phyloP scores from a whole-genome alignment of 2,797 vertebrate genomes.

The Heteromormyrus szaboi region DNA sequence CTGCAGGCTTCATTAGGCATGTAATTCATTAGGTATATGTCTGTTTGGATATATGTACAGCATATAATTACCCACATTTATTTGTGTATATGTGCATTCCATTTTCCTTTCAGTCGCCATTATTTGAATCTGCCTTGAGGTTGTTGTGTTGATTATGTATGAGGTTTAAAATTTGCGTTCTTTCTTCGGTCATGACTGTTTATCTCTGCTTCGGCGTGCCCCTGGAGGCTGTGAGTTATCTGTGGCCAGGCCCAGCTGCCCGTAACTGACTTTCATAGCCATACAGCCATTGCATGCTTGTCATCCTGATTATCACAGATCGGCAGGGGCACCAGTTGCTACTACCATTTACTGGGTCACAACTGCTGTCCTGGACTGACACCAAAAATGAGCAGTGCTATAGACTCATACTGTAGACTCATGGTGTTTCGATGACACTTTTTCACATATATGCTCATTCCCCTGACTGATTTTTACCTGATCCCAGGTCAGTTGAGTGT shows the following conservation, averaged over 20 bases:
- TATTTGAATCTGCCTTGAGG: neutral
- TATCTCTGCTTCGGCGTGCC: neutral
- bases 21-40: neutral
- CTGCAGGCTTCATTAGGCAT: neutral
- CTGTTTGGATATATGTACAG: neutral
- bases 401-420: neutral
- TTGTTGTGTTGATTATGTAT: neutral
- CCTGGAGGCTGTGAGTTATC: neutral
- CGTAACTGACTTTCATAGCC: neutral
- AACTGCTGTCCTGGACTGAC: conserved; percentile 42
- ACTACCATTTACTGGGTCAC: conserved; percentile 37
- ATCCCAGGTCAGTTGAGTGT: neutral
- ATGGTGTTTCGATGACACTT: neutral
- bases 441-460: neutral
- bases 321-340: conserved; percentile 33
- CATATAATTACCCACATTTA: neutral
- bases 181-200: neutral
- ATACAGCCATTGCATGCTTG: neutral
- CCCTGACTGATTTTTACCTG: neutral
- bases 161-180: neutral
- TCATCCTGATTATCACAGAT: conserved; percentile 12
- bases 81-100: neutral
- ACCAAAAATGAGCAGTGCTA: conserved; percentile 41
- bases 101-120: neutral
- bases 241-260: neutral